A percentile compares a stretch with the other conserved stretches of the same genome.
Evolutionary conservation across 2,888 invertebrate species (phyloP).

Genomic region (Drosophila atroscutellata): DNA sequence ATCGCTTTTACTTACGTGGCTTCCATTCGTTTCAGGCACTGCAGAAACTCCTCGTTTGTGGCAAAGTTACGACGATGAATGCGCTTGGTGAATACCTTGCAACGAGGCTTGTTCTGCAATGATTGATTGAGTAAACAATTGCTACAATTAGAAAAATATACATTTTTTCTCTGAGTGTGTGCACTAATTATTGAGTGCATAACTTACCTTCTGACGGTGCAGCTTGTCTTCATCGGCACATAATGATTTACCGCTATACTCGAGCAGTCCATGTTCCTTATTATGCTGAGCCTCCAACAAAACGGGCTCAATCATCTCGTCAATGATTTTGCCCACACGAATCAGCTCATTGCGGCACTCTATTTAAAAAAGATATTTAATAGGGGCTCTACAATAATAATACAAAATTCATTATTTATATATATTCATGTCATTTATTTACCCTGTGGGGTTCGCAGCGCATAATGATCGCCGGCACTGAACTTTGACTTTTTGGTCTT

Average conservation of each 20-base stretch:
- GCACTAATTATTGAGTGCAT: not conserved
- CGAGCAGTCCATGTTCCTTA: constrained; percentile 31
- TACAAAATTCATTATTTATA: not conserved
- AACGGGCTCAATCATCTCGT: constrained; percentile 81
- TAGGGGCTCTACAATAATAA: not conserved
- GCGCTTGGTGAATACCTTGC: constrained; percentile 22
- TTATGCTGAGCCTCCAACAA: constrained; percentile 61
- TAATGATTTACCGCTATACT: not conserved
- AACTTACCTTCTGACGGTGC: constrained; percentile 23
- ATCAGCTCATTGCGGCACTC: constrained; percentile 82
- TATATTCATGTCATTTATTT: not conserved
- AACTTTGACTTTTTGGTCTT: constrained; percentile 62
- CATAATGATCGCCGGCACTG: constrained; percentile 82
- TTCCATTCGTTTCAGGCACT: constrained; percentile 78
- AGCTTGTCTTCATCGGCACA: constrained; percentile 23
- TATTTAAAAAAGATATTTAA: constrained; percentile 20
- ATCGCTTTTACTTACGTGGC: constrained; percentile 63
- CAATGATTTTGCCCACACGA: constrained; percentile 83
- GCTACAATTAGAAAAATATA: not conserved
- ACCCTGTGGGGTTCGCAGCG: constrained; percentile 82
- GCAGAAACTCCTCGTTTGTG: constrained; percentile 75
- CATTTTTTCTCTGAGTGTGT: not conserved
- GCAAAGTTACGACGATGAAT: constrained; percentile 71
- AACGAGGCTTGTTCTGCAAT: constrained; percentile 23
- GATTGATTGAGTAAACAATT: not conserved